These are phyloP conservation scores for Opisthocomus hoazin DNA, from an alignment of 2,113 vertebrate genomes.

Conservation along the genomic window DNA sequence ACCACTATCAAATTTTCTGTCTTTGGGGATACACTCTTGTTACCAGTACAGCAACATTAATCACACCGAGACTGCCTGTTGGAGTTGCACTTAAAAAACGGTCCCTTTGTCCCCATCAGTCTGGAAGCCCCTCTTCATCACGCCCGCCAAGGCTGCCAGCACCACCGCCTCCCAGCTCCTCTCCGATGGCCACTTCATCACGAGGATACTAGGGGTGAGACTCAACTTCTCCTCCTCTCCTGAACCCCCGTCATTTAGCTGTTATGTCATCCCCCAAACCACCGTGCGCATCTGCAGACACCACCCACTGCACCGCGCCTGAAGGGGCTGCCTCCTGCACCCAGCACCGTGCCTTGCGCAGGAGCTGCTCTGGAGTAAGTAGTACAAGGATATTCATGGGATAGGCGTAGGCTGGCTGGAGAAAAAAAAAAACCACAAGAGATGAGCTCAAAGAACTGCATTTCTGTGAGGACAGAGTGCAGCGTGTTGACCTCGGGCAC, in stretches of 20 bases:
- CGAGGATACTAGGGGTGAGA: background rate
- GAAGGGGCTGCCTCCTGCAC: rapidly evolving
- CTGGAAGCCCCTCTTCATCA: background rate
- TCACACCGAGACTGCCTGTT: background rate
- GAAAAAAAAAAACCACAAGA: background rate
- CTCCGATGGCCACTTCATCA: rapidly evolving
- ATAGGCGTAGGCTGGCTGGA: background rate
- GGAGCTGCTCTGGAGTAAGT: background rate
- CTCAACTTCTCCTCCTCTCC: background rate
- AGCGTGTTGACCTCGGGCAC: rapidly evolving
- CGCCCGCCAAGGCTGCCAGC: background rate
- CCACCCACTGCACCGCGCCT: rapidly evolving
- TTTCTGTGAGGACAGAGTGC: rapidly evolving
- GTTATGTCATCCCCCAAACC: background rate
- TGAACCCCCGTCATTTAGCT: background rate
- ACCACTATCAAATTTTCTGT: background rate
- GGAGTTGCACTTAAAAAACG: background rate
- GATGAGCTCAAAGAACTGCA: background rate
- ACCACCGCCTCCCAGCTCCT: background rate
- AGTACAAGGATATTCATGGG: background rate
- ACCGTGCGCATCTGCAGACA: rapidly evolving
- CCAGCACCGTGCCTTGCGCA: rapidly evolving
- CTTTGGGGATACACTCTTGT: background rate
- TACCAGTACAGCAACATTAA: background rate
- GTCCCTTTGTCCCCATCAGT: background rate